These are phyloP conservation scores for Hypotaenidia okinawae DNA, from an alignment of 2,797 vertebrate genomes.

Conservation along the genomic window DNA sequence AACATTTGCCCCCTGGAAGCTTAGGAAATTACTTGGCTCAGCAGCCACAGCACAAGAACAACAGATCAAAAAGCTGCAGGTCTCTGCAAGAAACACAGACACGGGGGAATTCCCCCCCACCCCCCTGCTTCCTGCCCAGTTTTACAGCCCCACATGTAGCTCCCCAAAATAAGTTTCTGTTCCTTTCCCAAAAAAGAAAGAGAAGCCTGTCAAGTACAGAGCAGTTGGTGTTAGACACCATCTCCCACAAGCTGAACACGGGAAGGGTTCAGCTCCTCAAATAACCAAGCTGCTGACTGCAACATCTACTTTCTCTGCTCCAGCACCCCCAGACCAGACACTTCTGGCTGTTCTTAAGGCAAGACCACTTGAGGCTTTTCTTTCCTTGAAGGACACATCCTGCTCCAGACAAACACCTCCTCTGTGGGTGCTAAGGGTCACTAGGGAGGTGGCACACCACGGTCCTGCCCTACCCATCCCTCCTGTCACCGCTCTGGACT, in stretches of 20 bases:
- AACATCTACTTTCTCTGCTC: neutral
- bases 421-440: no score
- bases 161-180: neutral
- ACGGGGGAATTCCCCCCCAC: no score
- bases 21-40: neutral
- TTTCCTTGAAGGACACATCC: neutral
- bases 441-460: neutral
- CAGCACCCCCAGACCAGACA: neutral
- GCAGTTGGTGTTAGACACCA: neutral
- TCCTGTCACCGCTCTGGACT: neutral
- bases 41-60: neutral
- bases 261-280: neutral
- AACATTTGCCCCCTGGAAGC: neutral
- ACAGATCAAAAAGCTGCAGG: neutral
- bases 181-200: neutral
- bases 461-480: no score
- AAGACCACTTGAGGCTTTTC: neutral
- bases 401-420: no score
- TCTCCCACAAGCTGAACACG: neutral
- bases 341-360: neutral
- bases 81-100: neutral
- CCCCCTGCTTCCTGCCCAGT: neutral
- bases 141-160: neutral
- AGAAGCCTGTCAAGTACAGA: no score
- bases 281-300: neutral